Percentiles rank a stretch among this genome's conserved stretches.
These are phyloP conservation scores for Ormyrus nitidulus DNA, from an alignment of 2,888 invertebrate species.

Conservation along the genomic window DNA sequence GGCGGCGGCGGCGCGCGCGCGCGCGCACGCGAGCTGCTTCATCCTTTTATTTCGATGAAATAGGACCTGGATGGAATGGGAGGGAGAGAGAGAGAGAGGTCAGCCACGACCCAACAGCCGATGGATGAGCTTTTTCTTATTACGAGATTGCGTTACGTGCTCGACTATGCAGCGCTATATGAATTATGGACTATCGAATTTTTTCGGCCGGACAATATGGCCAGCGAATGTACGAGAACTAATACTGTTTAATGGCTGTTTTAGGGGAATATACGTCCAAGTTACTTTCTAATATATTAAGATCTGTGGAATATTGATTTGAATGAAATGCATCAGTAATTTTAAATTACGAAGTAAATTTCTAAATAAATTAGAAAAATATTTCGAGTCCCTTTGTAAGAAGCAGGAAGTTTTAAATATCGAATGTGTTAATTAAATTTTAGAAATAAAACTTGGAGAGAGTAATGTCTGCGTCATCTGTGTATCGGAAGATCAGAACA, in stretches of 20 bases:
- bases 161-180: not conserved
- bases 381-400: too few species aligned
- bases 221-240: conserved; percentile 23
- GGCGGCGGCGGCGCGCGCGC: conserved; percentile 7
- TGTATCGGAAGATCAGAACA: too few species aligned
- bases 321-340: too few species aligned
- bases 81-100: not conserved
- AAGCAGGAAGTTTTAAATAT: too few species aligned
- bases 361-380: too few species aligned
- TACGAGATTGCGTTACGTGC: conserved; percentile 45
- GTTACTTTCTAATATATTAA: too few species aligned
- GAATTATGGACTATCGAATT: conserved; percentile 46
- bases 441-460: too few species aligned
- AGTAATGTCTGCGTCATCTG: too few species aligned
- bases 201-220: conserved; percentile 42
- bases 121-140: conserved; percentile 42
- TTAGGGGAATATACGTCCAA: too few species aligned
- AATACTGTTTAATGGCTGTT: conserved; percentile 36
- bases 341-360: too few species aligned
- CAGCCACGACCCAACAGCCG: not conserved
- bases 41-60: conserved; percentile 52
- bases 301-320: too few species aligned
- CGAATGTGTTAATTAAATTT: too few species aligned
- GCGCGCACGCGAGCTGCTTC: conserved; percentile 40
- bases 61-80: conserved; percentile 10